These are phyloP conservation scores for Oikopleura vanhoeffeni DNA, from an alignment of 23 tunicate species.

Conservation along the genomic window DNA sequence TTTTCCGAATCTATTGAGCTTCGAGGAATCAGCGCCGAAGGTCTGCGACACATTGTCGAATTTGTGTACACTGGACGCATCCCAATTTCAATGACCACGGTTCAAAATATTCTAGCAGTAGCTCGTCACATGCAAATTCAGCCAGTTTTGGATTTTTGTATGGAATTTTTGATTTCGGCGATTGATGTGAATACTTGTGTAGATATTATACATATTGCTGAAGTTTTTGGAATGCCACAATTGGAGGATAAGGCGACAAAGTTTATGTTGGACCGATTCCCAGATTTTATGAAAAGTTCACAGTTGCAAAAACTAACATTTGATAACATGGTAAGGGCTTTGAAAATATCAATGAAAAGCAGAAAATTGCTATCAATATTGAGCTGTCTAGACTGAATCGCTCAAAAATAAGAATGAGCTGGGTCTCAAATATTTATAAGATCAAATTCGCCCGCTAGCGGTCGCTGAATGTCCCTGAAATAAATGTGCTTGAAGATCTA, in stretches of 20 bases:
- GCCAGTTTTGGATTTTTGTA: constrained; percentile 73
- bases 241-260: constrained; percentile 78
- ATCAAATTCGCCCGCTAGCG: no score
- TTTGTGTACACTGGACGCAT: constrained; percentile 88
- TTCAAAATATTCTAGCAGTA: constrained; percentile 85
- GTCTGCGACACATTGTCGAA: constrained; percentile 86
- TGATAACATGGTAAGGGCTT: constrained; percentile 97
- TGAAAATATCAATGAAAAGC: no score
- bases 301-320: constrained; percentile 87
- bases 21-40: constrained; percentile 86
- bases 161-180: constrained; percentile 89
- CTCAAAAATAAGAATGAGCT: no score
- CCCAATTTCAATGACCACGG: constrained; percentile 76
- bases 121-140: constrained; percentile 97
- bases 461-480: no score
- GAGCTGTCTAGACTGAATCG: no score
- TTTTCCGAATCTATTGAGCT: constrained; percentile 88
- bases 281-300: constrained; percentile 79
- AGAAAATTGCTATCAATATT: no score
- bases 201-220: constrained; percentile 92
- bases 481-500: no score
- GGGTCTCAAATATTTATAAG: no score
- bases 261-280: constrained; percentile 86
- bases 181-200: constrained; percentile 94
- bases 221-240: constrained; percentile 67